phyloP scores from a whole-genome alignment of 2,888 invertebrate genomes.

The Cheilosia grossa region DNA sequence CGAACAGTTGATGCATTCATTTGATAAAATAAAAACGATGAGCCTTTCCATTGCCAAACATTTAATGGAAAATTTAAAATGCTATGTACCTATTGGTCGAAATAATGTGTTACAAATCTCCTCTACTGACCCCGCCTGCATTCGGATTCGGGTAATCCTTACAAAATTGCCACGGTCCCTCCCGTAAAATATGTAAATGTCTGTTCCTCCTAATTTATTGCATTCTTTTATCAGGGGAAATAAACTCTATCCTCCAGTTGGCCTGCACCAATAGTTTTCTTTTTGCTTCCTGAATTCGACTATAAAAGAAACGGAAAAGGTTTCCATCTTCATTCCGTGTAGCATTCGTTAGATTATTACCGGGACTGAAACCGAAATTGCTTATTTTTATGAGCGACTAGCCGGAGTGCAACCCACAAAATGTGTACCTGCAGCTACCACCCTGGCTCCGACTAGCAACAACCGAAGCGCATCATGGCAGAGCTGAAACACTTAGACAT shows the following conservation, averaged over 20 bases:
- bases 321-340: constrained; percentile 45
- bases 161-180: constrained; percentile 28
- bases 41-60: too few relatives aligned
- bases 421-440: not conserved
- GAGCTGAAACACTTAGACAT: constrained; percentile 66
- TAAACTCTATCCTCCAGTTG: constrained; percentile 34
- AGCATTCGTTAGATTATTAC: constrained; percentile 53
- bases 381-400: constrained; percentile 53
- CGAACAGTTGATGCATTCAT: too few relatives aligned
- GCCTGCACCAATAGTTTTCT: constrained; percentile 14
- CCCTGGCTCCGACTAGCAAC: not conserved
- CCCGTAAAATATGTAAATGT: constrained; percentile 42
- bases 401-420: constrained; percentile 20
- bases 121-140: too few relatives aligned
- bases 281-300: constrained; percentile 7
- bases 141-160: not conserved
- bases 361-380: constrained; percentile 44
- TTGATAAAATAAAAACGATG: too few relatives aligned
- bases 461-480: constrained; percentile 31
- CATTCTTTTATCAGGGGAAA: constrained; percentile 7
- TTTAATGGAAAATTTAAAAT: too few relatives aligned
- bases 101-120: too few relatives aligned
- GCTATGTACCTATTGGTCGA: too few relatives aligned
- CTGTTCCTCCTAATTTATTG: constrained; percentile 38
- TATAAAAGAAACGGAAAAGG: constrained; percentile 37